phyloP scores from a whole-genome alignment of 2,797 vertebrate species.

The Carapus acus region DNA sequence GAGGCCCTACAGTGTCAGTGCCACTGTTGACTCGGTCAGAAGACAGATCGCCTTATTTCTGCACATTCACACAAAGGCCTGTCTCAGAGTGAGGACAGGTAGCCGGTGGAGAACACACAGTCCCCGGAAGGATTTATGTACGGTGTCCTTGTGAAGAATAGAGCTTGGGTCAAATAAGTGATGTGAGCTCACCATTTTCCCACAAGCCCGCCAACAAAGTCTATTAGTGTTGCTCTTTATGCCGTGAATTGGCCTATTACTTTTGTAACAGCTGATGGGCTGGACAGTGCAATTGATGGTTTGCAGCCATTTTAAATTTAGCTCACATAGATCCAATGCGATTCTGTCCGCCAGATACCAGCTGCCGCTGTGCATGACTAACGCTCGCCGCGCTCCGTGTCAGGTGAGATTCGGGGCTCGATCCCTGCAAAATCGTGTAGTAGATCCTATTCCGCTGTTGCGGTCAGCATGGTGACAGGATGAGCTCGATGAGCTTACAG shows the following conservation, averaged over 20 bases:
- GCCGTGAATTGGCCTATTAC: slow-evolving; percentile 46
- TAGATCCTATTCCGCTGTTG: slow-evolving; percentile 10
- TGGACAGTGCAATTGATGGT: slow-evolving; percentile 42
- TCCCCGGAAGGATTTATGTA: slow-evolving; percentile 50
- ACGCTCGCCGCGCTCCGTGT: slow-evolving; percentile 25
- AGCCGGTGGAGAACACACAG: slow-evolving; percentile 33
- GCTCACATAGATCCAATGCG: slow-evolving; percentile 23
- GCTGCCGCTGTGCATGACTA: not conserved
- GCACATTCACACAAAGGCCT: slow-evolving; percentile 56
- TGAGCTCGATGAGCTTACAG: slow-evolving; percentile 14
- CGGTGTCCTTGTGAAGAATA: slow-evolving; percentile 37
- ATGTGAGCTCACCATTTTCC: slow-evolving; percentile 42
- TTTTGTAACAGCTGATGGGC: slow-evolving; percentile 42
- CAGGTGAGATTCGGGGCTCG: not conserved
- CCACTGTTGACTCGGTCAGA: slow-evolving; percentile 52
- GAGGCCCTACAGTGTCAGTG: too few species aligned
- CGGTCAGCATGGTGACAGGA: slow-evolving; percentile 17
- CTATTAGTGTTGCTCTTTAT: slow-evolving; percentile 38
- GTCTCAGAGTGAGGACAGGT: slow-evolving; percentile 48
- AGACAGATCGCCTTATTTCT: slow-evolving; percentile 66
- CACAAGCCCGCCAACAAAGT: slow-evolving; percentile 26
- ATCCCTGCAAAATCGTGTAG: slow-evolving; percentile 13
- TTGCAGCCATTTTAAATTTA: slow-evolving; percentile 48
- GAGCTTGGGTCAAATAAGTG: slow-evolving; percentile 33
- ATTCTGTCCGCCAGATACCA: not conserved